Percentiles rank a stretch among this genome's conserved stretches.
These are phyloP conservation scores for Chrysotoxum bicinctum DNA, from an alignment of 2,888 invertebrate species.

Conservation along the genomic window DNA sequence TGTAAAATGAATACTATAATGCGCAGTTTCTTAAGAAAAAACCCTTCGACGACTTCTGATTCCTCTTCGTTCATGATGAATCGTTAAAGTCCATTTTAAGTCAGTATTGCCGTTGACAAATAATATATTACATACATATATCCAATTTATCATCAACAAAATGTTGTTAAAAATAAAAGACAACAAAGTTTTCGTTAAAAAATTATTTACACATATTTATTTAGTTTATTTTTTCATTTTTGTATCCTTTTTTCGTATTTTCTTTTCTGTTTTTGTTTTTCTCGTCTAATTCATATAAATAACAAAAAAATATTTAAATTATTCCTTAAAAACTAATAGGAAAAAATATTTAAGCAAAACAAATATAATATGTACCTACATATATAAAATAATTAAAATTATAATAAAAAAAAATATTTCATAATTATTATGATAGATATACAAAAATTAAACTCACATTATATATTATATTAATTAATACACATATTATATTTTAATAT, in stretches of 20 bases:
- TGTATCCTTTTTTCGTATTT: slow-evolving; percentile 20
- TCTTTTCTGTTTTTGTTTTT: slow-evolving; percentile 23
- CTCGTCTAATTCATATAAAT: slow-evolving; percentile 58
- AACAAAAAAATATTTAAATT: slow-evolving; percentile 68
- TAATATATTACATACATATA: no score
- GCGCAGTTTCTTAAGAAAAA: no score
- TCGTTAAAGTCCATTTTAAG: no score
- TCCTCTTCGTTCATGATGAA: no score
- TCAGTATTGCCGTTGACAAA: no score
- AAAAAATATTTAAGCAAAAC: slow-evolving; percentile 69
- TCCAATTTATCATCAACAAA: no score
- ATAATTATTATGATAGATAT: slow-evolving; percentile 36
- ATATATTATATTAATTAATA: slow-evolving; percentile 24
- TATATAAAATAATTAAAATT: slow-evolving; percentile 2
- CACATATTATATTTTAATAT: slow-evolving; percentile 35
- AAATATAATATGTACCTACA: slow-evolving; percentile 39
- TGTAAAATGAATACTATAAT: no score
- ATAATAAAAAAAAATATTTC: slow-evolving; percentile 34
- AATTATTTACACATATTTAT: slow-evolving; percentile 66
- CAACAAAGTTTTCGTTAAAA: slow-evolving; percentile 17
- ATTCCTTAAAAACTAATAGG: slow-evolving; percentile 68
- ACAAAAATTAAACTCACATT: slow-evolving; percentile 38
- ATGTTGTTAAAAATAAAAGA: slow-evolving; percentile 3
- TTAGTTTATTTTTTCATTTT: slow-evolving; percentile 43
- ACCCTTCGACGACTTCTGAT: no score